These are phyloP conservation scores for Psephotus haematonotus DNA, from an alignment of 2,113 vertebrate genomes.

Conservation along the genomic window DNA sequence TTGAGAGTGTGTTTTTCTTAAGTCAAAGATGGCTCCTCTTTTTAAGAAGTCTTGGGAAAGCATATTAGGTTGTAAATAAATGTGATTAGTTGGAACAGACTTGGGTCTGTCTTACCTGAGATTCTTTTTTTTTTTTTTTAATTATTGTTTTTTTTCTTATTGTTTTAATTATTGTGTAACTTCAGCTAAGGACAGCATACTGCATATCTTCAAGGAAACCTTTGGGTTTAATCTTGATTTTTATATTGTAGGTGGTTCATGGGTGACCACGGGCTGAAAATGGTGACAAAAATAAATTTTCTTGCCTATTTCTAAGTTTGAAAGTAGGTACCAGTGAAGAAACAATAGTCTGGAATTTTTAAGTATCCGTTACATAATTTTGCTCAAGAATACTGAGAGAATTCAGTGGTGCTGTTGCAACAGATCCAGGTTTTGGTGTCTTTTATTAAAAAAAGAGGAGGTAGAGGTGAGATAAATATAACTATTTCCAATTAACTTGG, in stretches of 20 bases:
- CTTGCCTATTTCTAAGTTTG: neutral
- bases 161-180: too few relatives aligned
- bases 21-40: neutral
- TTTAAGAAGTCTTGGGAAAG: neutral
- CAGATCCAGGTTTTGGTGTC: neutral
- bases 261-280: neutral
- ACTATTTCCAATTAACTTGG: neutral
- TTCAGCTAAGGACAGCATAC: neutral
- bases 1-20: neutral
- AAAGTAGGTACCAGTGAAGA: neutral
- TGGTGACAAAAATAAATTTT: neutral
- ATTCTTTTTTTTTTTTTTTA: neutral
- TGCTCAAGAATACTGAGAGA: neutral
- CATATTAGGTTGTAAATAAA: neutral
- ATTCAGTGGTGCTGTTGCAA: neutral
- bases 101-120: neutral
- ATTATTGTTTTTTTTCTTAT: too few relatives aligned
- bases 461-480: neutral
- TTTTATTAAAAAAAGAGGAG: neutral
- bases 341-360: neutral
- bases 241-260: neutral
- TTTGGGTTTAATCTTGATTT: neutral
- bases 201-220: neutral
- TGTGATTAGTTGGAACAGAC: neutral
- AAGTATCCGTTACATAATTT: neutral